A percentile compares a stretch with the other conserved stretches of the same genome.
These are phyloP conservation scores for Galeopsomyia nigrocyanea DNA, from an alignment of 2,888 invertebrate genomes.

Conservation along the genomic window DNA sequence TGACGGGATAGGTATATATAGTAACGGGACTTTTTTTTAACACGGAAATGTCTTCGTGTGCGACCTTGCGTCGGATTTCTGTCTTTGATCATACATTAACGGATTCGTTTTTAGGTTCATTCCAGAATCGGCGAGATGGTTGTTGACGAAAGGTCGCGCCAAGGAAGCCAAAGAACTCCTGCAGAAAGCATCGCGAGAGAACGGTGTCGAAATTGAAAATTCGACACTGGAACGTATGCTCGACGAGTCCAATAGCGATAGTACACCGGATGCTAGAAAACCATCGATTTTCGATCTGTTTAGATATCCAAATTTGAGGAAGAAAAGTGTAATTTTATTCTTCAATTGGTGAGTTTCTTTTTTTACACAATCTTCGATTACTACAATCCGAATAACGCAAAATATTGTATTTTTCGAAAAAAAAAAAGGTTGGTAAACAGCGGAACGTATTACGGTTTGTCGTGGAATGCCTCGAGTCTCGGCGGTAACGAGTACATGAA, in stretches of 20 bases:
- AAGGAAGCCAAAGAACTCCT: constrained; percentile 76
- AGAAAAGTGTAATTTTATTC: constrained; percentile 78
- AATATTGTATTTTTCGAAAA: too few relatives aligned
- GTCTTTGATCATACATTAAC: too few relatives aligned
- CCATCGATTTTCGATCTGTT: constrained; percentile 75
- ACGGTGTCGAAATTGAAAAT: constrained; percentile 73
- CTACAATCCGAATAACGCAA: too few relatives aligned
- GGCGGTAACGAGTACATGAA: constrained; percentile 82
- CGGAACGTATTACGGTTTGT: constrained; percentile 83
- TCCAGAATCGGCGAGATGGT: constrained; percentile 82
- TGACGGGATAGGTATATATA: too few relatives aligned
- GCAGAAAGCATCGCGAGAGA: constrained; percentile 76
- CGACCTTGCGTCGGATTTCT: too few relatives aligned
- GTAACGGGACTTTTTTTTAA: too few relatives aligned
- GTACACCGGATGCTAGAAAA: constrained; percentile 63
- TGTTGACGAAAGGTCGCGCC: constrained; percentile 75
- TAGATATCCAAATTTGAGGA: constrained; percentile 75
- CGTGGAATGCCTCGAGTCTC: constrained; percentile 81
- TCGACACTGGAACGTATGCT: constrained; percentile 72
- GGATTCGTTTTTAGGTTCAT: too few relatives aligned
- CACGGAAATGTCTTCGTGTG: too few relatives aligned
- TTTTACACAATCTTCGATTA: too few relatives aligned
- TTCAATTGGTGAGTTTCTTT: constrained; percentile 76
- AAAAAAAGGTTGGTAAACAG: constrained; percentile 78
- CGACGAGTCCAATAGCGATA: constrained; percentile 65